phyloP scores from a whole-genome alignment of 2,888 invertebrate species.

The Paralinhomoeus sp. region DNA sequence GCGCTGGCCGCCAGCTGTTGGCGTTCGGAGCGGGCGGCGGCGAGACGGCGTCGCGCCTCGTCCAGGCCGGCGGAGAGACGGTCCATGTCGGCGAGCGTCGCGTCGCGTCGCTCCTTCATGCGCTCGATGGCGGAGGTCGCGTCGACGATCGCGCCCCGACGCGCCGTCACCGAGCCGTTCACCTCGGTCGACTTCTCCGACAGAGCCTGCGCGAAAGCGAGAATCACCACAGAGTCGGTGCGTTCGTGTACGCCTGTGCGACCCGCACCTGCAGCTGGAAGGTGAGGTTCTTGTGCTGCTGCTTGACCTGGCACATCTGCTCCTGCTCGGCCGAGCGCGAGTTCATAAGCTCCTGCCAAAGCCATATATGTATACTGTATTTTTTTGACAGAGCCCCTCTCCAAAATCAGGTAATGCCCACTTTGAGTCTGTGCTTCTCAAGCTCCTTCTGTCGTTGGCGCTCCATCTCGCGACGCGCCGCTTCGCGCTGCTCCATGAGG shows the following conservation, averaged over 20 bases:
- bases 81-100: slow-evolving; percentile 50
- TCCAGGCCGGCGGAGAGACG: slow-evolving; percentile 6
- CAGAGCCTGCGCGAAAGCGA: slow-evolving; percentile 39
- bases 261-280: too few species aligned
- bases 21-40: too few species aligned
- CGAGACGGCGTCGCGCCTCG: too few species aligned
- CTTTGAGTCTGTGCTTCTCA: slow-evolving; percentile 94
- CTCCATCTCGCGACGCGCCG: slow-evolving; percentile 50
- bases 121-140: slow-evolving; percentile 86
- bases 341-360: too few species aligned
- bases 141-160: slow-evolving; percentile 28
- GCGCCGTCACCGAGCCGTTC: slow-evolving; percentile 44
- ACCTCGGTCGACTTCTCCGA: slow-evolving; percentile 51
- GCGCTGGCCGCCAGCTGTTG: too few species aligned
- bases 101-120: slow-evolving; percentile 69
- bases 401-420: too few species aligned
- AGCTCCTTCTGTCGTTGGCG: slow-evolving; percentile 79
- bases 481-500: slow-evolving; percentile 25
- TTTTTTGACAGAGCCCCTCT: too few species aligned
- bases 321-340: too few species aligned
- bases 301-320: slow-evolving; percentile 60
- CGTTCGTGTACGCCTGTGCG: too few species aligned
- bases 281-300: slow-evolving; percentile 55
- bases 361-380: too few species aligned
- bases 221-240: too few species aligned